Evolutionary conservation across 2,797 vertebrate species (phyloP).

Genomic region (Spinus olivaceus): DNA sequence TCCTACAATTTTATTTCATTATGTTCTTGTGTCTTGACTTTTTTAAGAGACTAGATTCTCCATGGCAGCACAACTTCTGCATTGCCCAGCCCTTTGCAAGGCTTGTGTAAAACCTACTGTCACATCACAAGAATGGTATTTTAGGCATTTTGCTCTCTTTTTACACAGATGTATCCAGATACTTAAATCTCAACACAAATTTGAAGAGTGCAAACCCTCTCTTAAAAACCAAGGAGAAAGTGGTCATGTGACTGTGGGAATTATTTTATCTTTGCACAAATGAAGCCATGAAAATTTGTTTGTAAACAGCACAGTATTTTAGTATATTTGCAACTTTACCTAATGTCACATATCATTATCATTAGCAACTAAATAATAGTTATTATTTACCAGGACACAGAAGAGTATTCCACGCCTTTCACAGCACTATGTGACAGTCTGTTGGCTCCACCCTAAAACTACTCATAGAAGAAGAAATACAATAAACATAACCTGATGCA

Average conservation of each 20-base stretch:
- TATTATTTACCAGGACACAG: neutral
- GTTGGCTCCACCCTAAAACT: neutral
- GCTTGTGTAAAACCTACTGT: neutral
- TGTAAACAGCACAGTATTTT: neutral
- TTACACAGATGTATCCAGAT: neutral
- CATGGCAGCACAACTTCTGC: neutral
- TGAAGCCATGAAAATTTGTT: neutral
- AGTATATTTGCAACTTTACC: neutral
- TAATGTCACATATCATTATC: neutral
- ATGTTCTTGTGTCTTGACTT: neutral
- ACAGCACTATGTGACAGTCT: neutral
- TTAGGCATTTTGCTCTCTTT: neutral
- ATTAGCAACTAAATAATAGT: neutral
- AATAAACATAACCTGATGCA: constrained; percentile 53
- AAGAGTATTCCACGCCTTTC: neutral
- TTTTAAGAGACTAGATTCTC: neutral
- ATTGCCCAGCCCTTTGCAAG: neutral
- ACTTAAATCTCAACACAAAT: neutral
- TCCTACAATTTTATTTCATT: neutral
- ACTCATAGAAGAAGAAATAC: constrained; percentile 8
- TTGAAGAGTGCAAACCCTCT: neutral
- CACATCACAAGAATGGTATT: neutral
- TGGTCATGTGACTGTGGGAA: neutral
- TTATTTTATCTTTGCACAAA: neutral
- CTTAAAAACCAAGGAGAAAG: neutral